A percentile compares a stretch with the other conserved stretches of the same genome.
These are phyloP conservation scores for Falco punctatus DNA, from an alignment of 2,113 vertebrate species.

Conservation along the genomic window DNA sequence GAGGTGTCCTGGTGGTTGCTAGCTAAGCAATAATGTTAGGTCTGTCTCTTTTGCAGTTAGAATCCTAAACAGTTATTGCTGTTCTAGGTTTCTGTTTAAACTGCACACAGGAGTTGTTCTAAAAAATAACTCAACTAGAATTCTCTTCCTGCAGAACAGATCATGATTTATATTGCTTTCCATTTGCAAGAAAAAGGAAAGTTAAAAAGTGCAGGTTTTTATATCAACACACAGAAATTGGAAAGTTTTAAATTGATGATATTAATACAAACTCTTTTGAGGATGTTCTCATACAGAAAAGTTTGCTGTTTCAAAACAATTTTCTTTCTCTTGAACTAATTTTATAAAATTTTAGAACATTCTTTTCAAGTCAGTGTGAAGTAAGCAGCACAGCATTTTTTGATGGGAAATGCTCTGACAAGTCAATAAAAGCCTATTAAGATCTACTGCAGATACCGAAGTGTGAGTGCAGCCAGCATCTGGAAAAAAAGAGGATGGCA, in stretches of 20 bases:
- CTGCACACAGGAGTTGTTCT: neutral
- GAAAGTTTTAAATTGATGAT: neutral
- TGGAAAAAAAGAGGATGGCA: neutral
- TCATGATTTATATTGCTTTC: neutral
- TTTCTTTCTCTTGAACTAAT: neutral
- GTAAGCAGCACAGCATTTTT: neutral
- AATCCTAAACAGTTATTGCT: neutral
- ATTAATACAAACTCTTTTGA: neutral
- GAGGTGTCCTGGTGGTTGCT: neutral
- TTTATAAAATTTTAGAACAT: neutral
- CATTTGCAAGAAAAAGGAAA: neutral
- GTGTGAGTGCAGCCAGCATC: neutral
- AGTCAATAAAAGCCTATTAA: neutral
- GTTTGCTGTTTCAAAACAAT: neutral
- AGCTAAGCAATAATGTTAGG: neutral
- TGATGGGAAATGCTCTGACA: neutral
- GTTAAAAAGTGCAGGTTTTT: neutral
- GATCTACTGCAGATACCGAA: neutral
- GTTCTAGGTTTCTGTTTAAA: constrained; percentile 11
- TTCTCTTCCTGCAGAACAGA: constrained; percentile 1
- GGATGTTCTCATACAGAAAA: neutral
- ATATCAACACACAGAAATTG: neutral
- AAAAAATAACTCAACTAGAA: constrained; percentile 7
- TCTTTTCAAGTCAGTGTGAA: neutral
- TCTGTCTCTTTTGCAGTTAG: neutral